Conservation (phyloP, 2,113 vertebrate genomes). For the Dromaius novaehollandiae region DNA sequence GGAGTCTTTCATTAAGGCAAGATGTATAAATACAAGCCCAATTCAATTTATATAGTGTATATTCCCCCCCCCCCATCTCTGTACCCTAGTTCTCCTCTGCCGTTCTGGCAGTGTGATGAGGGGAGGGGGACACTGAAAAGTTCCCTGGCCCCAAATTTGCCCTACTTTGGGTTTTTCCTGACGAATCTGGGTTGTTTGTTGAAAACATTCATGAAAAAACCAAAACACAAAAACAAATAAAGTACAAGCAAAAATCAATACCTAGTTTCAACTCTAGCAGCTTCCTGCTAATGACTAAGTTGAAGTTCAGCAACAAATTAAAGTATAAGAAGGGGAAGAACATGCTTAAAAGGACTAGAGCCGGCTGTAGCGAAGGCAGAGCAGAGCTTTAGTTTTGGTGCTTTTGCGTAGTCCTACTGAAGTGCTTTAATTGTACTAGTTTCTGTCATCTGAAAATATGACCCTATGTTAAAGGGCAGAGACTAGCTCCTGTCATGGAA, state of each 20-base stretch:
- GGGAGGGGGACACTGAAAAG: rapidly evolving
- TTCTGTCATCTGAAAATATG: not conserved
- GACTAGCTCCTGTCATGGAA: not conserved
- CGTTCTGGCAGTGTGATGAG: rapidly evolving
- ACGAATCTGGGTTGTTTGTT: not conserved
- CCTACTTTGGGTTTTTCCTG: not conserved
- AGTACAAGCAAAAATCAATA: not conserved
- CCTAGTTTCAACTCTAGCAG: not conserved
- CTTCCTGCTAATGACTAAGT: not conserved
- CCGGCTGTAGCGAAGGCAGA: not conserved
- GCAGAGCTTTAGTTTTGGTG: rapidly evolving
- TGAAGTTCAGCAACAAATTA: not conserved
- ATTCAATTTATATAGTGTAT: not conserved
- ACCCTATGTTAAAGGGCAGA: not conserved
- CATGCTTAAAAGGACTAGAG: not conserved
- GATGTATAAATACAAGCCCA: not conserved
- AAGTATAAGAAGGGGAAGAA: not conserved
- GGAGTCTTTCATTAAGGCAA: not conserved
- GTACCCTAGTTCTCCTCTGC: not conserved
- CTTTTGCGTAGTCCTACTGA: not conserved
- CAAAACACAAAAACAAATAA: not conserved
- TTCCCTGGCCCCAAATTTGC: not conserved
- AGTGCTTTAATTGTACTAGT: not conserved
- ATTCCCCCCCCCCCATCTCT: not conserved
- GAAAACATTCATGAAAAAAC: not conserved